These are phyloP conservation scores for Drosophila tanythrix DNA, from an alignment of 2,888 invertebrate species.

Conservation along the genomic window DNA sequence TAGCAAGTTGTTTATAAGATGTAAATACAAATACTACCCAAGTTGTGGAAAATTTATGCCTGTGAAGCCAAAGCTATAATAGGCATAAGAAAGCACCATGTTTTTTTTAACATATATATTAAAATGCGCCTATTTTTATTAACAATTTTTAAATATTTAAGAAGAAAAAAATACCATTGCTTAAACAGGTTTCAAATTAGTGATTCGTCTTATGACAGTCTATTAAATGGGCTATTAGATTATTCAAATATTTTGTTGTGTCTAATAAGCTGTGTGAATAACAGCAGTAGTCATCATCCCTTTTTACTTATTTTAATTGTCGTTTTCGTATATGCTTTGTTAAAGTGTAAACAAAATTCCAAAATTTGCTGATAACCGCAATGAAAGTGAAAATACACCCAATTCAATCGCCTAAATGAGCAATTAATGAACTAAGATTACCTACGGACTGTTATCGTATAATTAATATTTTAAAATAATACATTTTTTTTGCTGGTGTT, in stretches of 20 bases:
- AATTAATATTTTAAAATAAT: slow-evolving; percentile 6
- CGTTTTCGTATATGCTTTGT: slow-evolving; percentile 18
- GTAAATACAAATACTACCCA: background rate
- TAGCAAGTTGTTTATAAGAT: background rate
- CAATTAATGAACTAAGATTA: slow-evolving; percentile 15
- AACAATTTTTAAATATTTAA: background rate
- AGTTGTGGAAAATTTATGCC: slow-evolving; percentile 8
- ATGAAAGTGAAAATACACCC: slow-evolving; percentile 39
- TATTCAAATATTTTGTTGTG: slow-evolving; percentile 15
- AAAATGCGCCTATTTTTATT: background rate
- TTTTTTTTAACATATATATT: background rate
- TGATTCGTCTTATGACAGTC: background rate
- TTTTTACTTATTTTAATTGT: slow-evolving; percentile 7
- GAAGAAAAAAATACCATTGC: background rate
- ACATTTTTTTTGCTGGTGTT: slow-evolving; percentile 14
- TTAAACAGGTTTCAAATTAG: slow-evolving; percentile 24
- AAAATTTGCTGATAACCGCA: slow-evolving; percentile 37
- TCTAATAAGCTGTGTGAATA: slow-evolving; percentile 6
- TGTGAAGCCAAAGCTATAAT: background rate
- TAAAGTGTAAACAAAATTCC: slow-evolving; percentile 11
- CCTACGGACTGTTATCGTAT: background rate
- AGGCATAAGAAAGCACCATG: background rate
- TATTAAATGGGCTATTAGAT: slow-evolving; percentile 14
- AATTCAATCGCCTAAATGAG: background rate
- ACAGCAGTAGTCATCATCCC: background rate